Conservation (phyloP, 2,797 vertebrate genomes). For the Hippopotamyrus pictus region DNA sequence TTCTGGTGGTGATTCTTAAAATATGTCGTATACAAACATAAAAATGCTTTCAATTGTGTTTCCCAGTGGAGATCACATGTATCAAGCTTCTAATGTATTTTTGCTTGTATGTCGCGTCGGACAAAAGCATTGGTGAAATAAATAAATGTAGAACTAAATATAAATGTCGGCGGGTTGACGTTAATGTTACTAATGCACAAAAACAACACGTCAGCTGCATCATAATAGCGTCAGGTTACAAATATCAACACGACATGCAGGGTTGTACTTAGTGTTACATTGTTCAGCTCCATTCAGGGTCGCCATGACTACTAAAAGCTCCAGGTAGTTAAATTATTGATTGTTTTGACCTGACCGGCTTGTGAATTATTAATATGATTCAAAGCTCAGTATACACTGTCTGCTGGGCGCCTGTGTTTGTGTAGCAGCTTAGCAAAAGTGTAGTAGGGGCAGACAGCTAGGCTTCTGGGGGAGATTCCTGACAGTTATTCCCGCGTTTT, state of each 20-base stretch:
- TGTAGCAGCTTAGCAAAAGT: conserved; percentile 13
- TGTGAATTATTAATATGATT: conserved; percentile 65
- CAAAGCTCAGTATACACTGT: neutral
- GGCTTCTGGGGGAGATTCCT: neutral
- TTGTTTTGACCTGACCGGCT: conserved; percentile 40
- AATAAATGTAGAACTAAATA: neutral
- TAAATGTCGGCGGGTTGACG: neutral
- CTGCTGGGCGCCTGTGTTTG: conserved; percentile 27
- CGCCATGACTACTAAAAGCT: conserved; percentile 52
- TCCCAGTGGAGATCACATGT: neutral
- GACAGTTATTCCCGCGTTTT: neutral
- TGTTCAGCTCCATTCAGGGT: conserved; percentile 31
- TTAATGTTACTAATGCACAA: neutral
- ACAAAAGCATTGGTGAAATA: neutral
- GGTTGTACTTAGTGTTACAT: neutral
- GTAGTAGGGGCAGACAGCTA: neutral
- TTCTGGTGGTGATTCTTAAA: neutral
- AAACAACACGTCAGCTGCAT: neutral
- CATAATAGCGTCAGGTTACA: conserved; percentile 22
- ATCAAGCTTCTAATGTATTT: neutral
- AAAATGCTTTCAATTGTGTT: neutral
- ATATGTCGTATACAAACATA: neutral
- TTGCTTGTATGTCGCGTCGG: neutral
- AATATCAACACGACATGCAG: conserved; percentile 21
- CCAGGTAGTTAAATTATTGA: conserved; percentile 64